Base-by-base conservation (phyloP, 1,140 invertebrate species). In the Teleogryllus occipitalis region DNA sequence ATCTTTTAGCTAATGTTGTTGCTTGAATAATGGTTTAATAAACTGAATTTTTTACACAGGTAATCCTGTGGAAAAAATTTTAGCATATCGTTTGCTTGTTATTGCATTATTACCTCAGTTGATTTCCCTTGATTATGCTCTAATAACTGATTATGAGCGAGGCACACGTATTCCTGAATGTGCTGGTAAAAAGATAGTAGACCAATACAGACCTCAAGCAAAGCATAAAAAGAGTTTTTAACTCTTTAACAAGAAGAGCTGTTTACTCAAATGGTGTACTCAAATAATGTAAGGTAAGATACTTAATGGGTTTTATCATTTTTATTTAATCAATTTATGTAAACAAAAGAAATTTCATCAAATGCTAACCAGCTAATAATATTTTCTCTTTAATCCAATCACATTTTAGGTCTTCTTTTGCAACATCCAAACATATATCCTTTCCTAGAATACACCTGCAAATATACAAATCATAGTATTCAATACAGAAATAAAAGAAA, bases 391-490 rank as follows among this genome's bases (percentile, higher is more conserved):
- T 82, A 47, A 87, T 83, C 82, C 84, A 82, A 75, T 83, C 83
- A 76, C 84, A 85, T 81, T 85, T 86, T 49, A 88, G 86, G 47
- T 83, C 82, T 15, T 83, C 81, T 8, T 83, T 80, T n/a, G 81
- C 79, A 15, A 88, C 86, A 49, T 86, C 83, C 76, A 83, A 81
- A 77, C 82, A 81, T 22, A 86, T 82, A 81, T 86, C 84, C 39
- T 81, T 80, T 79, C 87, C 87, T 79, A 88, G 82, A 15, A 84
- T 83, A 81, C 82, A 84, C 75, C 87, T 87, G 81, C 65, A 84
- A 79, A 73, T 54, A 78, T 12, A 15, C 8, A 18, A 47, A 8
- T 22, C 8, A 14, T 22, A 0, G 12, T 8, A 48, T 47, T 27
- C 39, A 12, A 47, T 47, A 78, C 27, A 54, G 15, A 47, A 18